Evolutionary conservation across 2,888 invertebrate genomes (phyloP).

Genomic region (Gonocerus acuteangulatus): DNA sequence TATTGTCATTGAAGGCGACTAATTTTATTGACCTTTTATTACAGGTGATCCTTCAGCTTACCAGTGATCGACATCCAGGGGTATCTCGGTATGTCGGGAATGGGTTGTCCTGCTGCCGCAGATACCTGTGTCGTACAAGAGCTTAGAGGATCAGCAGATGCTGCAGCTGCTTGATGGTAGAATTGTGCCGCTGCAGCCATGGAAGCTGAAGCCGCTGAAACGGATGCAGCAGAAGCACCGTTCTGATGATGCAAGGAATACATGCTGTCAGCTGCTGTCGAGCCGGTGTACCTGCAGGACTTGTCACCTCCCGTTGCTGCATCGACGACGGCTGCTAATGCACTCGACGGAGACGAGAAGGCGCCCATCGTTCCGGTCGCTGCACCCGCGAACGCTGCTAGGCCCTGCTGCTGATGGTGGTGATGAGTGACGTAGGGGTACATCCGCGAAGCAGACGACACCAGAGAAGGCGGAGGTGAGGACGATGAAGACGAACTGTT

Average conservation of each 20-base stretch:
- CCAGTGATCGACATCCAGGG: constrained; percentile 97
- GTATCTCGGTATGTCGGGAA: constrained; percentile 86
- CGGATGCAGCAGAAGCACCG: constrained; percentile 56
- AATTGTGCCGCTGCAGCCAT: constrained; percentile 66
- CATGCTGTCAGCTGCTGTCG: constrained; percentile 63
- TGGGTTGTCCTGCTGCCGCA: constrained; percentile 65
- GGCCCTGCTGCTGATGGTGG: constrained; percentile 61
- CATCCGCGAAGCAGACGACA: constrained; percentile 62
- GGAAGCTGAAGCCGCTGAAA: constrained; percentile 62
- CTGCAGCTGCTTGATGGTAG: constrained; percentile 76
- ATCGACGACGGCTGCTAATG: constrained; percentile 57
- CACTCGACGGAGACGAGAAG: constrained; percentile 50
- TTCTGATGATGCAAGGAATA: constrained; percentile 65
- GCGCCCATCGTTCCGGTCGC: constrained; percentile 56
- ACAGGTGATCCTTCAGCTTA: constrained; percentile 47
- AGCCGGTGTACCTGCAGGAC: constrained; percentile 66
- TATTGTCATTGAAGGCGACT: constrained; percentile 19
- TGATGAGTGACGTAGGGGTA: constrained; percentile 78
- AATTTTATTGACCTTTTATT: constrained; percentile 15
- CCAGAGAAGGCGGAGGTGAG: constrained; percentile 49
- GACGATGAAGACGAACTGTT: constrained; percentile 38
- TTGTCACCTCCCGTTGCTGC: constrained; percentile 63
- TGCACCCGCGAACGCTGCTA: constrained; percentile 51
- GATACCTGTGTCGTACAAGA: constrained; percentile 66
- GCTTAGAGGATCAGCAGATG: constrained; percentile 71